Base-by-base conservation (phyloP, 2,113 vertebrate genomes). In the Gobius niger region DNA sequence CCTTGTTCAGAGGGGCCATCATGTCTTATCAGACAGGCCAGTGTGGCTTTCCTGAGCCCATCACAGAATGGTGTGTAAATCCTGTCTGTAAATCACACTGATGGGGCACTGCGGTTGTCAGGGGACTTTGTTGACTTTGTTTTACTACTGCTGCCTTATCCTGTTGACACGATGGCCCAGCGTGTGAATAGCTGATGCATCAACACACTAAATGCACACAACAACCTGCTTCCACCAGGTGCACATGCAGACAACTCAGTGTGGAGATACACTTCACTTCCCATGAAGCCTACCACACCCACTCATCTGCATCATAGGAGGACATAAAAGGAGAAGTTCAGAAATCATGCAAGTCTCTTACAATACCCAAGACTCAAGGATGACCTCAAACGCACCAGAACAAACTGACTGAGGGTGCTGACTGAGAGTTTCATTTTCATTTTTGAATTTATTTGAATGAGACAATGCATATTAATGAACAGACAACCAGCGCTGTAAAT, bases 31-130 rank as follows among this genome's bases (percentile, higher is more conserved):
- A 76, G 87, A 62, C 77, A 41, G 57, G 77, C 44, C 88, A 88
- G 85, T 83, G 69, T 73, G 41, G 63, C 75, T 73, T 91, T 91
- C 89, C 90, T 81, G 86, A 73, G 65, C 44, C 67, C 62, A 73
- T 80, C 81, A 83, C 72, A 88, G 82, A 91, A 88, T 87, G 67
- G 82, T 67, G 77, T 77, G 82, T 2, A 53, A 81, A 86, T 88
- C 87, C 89, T 88, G 87, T 87, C 82, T 68, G 84, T 88, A 89
- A 90, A 91, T 89, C 84, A 86, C 76, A 75, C 82, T 62, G 10
- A 56, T n/a, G 79, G 84, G 85, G 82, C 62, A 19, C 34, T 65
- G 72, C 52, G 49, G 73, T 76, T 80, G 78, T 86, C 86, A 83
- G 69, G 72, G 67, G 77, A 81, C 73, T 70, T 81, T 88, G 84